A percentile compares a stretch with the other conserved stretches of the same genome.
Evolutionary conservation across 2,888 invertebrate species (phyloP).

Genomic region (Hoplodrina ambigua): DNA sequence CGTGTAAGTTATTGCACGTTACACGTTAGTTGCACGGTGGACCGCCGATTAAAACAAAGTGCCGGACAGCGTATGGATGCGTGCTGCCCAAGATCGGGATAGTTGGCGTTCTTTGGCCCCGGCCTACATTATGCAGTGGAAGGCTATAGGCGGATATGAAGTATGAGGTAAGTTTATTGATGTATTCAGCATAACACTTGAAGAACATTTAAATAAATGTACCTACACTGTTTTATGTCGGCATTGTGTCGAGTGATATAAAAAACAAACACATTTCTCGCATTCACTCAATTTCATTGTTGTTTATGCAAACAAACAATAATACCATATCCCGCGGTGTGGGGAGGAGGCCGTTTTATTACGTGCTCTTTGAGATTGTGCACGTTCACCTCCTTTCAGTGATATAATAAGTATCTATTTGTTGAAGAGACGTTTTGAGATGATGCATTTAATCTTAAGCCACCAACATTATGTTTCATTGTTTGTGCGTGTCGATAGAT

Average conservation of each 20-base stretch:
- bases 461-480: slow-evolving; percentile 6
- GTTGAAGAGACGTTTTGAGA: not conserved
- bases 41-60: too few relatives aligned
- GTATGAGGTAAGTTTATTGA: too few relatives aligned
- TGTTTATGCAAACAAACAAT: slow-evolving; percentile 28
- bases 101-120: too few relatives aligned
- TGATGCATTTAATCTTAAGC: slow-evolving; percentile 3
- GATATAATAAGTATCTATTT: slow-evolving; percentile 3
- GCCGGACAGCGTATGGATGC: too few relatives aligned
- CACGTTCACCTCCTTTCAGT: slow-evolving; percentile 17
- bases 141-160: too few relatives aligned
- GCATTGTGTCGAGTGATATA: not conserved
- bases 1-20: too few relatives aligned
- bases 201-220: not conserved
- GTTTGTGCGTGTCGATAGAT: not conserved
- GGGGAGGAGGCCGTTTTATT: slow-evolving; percentile 10
- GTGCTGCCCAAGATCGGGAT: too few relatives aligned
- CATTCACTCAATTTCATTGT: slow-evolving; percentile 12
- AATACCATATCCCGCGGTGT: not conserved
- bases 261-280: not conserved
- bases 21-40: too few relatives aligned
- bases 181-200: not conserved
- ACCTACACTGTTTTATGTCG: not conserved
- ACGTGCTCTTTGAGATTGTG: slow-evolving; percentile 22
- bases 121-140: too few relatives aligned